Evolutionary conservation across 2,113 vertebrate genomes (phyloP).

Genomic region (Uria lomvia): DNA sequence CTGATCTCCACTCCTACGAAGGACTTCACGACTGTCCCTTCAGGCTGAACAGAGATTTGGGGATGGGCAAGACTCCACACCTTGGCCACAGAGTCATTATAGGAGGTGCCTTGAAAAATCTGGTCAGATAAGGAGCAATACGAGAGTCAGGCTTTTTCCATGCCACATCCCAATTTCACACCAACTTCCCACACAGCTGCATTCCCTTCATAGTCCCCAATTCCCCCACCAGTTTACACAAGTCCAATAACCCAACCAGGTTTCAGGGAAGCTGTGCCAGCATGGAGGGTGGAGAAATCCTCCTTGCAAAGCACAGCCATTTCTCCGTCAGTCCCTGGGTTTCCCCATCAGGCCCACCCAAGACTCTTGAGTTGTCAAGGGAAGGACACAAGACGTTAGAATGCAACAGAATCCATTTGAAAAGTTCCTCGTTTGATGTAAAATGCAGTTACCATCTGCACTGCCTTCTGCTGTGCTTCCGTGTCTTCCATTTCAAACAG

Average conservation of each 20-base stretch:
- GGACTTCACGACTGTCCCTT: constrained; percentile 57
- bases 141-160: not conserved
- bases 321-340: not conserved
- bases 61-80: constrained; percentile 74
- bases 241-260: not conserved
- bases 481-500: constrained; percentile 53
- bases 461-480: not conserved
- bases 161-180: not conserved
- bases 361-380: not conserved
- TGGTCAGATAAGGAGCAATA: not conserved
- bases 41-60: constrained; percentile 61
- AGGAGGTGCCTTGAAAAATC: constrained; percentile 66
- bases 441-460: constrained; percentile 56
- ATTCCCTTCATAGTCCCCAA: not conserved
- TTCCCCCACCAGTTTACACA: not conserved
- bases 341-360: not conserved
- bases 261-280: not conserved
- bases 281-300: not conserved
- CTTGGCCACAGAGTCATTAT: constrained; percentile 58
- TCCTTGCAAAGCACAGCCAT: not conserved
- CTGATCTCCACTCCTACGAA: constrained; percentile 63
- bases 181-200: not conserved
- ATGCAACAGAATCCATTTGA: not conserved
- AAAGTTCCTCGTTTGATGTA: not conserved
- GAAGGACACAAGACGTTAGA: not conserved